Conservation (phyloP, 1,140 invertebrate genomes). For the Venustaconcha ellipsiformis region DNA sequence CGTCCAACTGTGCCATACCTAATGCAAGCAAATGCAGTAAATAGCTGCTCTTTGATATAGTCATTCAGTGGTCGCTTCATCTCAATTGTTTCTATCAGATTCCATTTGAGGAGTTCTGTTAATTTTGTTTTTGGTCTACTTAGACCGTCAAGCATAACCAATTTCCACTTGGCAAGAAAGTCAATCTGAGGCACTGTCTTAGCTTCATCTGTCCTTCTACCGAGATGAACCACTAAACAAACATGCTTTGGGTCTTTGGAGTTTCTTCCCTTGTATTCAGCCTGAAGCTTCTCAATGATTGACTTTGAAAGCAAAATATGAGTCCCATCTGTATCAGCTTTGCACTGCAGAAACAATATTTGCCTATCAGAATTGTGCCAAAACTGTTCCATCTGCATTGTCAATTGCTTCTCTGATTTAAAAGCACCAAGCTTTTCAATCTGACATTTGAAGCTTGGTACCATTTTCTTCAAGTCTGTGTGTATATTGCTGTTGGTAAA, state of each 20-base stretch:
- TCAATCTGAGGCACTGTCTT: conserved; percentile 30
- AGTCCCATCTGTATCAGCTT: conserved; percentile 9
- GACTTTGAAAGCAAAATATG: conserved; percentile 24
- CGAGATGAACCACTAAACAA: conserved; percentile 37
- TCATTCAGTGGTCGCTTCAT: conserved; percentile 23
- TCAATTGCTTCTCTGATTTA: conserved; percentile 33
- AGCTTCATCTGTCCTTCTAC: conserved; percentile 8
- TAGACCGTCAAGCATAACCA: conserved; percentile 38
- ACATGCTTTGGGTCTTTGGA: conserved; percentile 20
- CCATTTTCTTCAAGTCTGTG: not conserved
- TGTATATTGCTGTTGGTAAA: conserved; percentile 25
- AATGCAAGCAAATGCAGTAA: conserved; percentile 46
- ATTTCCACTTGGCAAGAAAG: conserved; percentile 40
- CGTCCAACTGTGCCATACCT: conserved; percentile 26
- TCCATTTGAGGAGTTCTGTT: conserved; percentile 1
- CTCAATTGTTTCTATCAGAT: conserved; percentile 23
- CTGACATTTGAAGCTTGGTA: not conserved
- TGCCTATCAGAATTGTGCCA: conserved; percentile 1
- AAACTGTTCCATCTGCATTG: conserved; percentile 2
- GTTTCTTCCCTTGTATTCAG: too few relatives aligned
- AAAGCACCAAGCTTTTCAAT: conserved; percentile 31
- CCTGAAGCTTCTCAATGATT: conserved; percentile 3
- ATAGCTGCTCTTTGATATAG: conserved; percentile 32
- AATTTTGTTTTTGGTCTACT: conserved; percentile 18
- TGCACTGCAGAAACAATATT: conserved; percentile 30